Base-by-base conservation (phyloP, 2,797 vertebrate species). In the Anguilla megastoma region DNA sequence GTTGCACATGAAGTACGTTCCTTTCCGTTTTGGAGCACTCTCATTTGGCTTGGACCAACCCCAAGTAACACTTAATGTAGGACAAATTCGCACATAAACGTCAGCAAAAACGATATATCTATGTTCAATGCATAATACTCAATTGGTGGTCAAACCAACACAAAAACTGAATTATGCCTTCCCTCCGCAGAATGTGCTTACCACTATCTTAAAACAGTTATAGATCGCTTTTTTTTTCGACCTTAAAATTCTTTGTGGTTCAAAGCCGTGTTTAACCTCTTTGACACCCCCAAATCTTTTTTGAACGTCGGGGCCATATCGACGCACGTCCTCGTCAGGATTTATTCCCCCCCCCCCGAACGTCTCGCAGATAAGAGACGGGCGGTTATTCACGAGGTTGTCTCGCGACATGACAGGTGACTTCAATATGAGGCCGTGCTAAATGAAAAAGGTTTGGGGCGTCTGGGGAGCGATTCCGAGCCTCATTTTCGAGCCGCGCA, bases 361-460 rank as follows among this genome's bases (percentile, higher is more conserved):
- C 91, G 91, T 92, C 89, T 80, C 92, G 93, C 91, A 92, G 92
- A 94, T 93, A 93, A 90, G 87, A 12, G 86, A 69, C 90, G 87
- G 91, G 93, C 90, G 87, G 92, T 95, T 93, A 95, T 95, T 95
- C 94, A 94, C 94, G 90, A 91, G 86, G 86, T 92, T 94, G 94
- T 95, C 92, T 14, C 85, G 92, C 91, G 89, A 56, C 9, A 90
- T 94, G 92, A 95, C 91, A 94, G 88, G 91, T 94, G 93, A 92
- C 93, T 91, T 92, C 86, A 89, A 89, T 89, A 52, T 90, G 91
- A 90, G 80, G 90, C 91, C 88, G 87, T 79, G 84, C 89, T 92
- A 92, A 91, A 90, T 86, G 69, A 91, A 92, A 90, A 89, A 14
- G 24, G 89, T 66, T 86, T 87, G 88, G 76, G 76, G 24, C 21